Percentiles rank a stretch among this genome's conserved stretches.
Evolutionary conservation across 2,888 invertebrate genomes (phyloP).

Genomic region (Orgyia antiqua): DNA sequence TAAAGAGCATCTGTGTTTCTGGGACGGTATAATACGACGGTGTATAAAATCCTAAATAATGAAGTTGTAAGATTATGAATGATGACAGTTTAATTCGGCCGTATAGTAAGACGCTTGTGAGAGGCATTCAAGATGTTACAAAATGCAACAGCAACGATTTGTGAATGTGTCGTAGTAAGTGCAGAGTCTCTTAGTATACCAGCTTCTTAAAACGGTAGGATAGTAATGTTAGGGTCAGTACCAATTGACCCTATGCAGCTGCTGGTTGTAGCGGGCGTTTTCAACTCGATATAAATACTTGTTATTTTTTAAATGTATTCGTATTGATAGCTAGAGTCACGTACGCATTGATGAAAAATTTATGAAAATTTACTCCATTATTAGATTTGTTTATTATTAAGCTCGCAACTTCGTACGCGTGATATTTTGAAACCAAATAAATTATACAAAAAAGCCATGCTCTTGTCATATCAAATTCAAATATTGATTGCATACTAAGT

Average conservation of each 20-base stretch:
- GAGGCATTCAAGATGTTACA: constrained; percentile 40
- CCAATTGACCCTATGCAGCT: constrained; percentile 70
- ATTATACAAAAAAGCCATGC: no score
- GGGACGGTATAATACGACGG: constrained; percentile 21
- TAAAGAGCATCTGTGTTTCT: constrained; percentile 48
- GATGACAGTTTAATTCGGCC: constrained; percentile 31
- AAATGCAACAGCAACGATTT: constrained; percentile 30
- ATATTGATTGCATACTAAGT: no score
- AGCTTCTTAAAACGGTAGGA: constrained; percentile 38
- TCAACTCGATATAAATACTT: constrained; percentile 42
- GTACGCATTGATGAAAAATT: constrained; percentile 2
- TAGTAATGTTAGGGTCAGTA: constrained; percentile 61
- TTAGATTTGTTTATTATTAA: no score
- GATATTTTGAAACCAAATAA: no score
- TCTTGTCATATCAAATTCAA: no score
- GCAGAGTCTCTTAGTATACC: constrained; percentile 7
- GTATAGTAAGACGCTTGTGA: constrained; percentile 25
- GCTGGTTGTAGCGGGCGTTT: constrained; percentile 50
- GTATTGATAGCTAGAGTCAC: constrained; percentile 7
- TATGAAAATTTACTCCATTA: no score
- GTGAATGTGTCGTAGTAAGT: constrained; percentile 13
- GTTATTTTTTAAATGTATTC: constrained; percentile 22
- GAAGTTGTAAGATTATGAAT: constrained; percentile 16
- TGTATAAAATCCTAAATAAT: constrained; percentile 14
- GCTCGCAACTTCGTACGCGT: no score